Percentiles rank a stretch among this genome's conserved stretches.
These are phyloP conservation scores for Plectropomus leopardus DNA, from an alignment of 2,113 vertebrate genomes.

Conservation along the genomic window DNA sequence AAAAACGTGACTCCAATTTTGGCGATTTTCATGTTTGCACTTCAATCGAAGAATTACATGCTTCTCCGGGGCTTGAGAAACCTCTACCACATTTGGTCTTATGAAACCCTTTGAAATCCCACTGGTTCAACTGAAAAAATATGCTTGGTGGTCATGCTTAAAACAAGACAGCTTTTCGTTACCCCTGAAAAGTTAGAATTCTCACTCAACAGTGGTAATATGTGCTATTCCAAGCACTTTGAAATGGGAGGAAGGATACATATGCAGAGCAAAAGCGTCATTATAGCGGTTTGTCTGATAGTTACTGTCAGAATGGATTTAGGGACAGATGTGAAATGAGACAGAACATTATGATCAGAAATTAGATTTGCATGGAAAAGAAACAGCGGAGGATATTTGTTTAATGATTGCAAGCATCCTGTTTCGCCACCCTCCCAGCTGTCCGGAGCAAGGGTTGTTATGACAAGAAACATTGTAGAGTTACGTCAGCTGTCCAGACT, in stretches of 20 bases:
- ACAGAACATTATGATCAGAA: neutral
- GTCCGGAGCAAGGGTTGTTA: conserved; percentile 35
- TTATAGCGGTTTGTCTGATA: neutral
- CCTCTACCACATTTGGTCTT: conserved; percentile 41
- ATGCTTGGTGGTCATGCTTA: conserved; percentile 16
- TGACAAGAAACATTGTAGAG: conserved; percentile 49
- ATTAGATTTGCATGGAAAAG: neutral
- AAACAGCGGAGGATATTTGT: neutral
- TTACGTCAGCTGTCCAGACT: conserved; percentile 56
- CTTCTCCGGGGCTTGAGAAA: conserved; percentile 28
- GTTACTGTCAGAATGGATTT: neutral
- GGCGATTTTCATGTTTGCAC: conserved; percentile 48
- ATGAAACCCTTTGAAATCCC: conserved; percentile 54
- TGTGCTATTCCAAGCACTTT: neutral
- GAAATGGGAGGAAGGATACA: neutral
- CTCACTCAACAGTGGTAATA: neutral
- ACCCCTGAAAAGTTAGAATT: conserved; percentile 1
- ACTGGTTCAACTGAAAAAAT: conserved; percentile 48
- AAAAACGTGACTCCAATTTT: conserved; percentile 25
- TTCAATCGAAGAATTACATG: conserved; percentile 23
- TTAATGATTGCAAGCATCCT: conserved; percentile 21
- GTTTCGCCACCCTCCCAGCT: conserved; percentile 28
- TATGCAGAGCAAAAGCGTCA: neutral
- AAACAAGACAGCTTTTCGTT: conserved; percentile 31
- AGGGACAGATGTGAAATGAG: neutral